phyloP scores from a whole-genome alignment of 2,797 vertebrate species.

The Bufotes viridis region DNA sequence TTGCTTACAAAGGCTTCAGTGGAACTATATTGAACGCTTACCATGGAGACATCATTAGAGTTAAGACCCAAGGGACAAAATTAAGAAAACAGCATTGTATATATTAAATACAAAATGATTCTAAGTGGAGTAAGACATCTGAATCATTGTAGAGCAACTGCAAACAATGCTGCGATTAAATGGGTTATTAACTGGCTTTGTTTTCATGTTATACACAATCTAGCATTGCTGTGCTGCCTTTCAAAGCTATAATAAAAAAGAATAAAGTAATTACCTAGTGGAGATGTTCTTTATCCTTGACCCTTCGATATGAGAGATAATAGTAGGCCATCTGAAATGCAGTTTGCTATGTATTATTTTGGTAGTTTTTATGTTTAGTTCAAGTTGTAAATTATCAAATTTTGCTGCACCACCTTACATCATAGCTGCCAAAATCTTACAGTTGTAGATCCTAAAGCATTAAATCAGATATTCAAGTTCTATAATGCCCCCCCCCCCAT shows the following conservation, averaged over 20 bases:
- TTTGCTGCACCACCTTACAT: too few species aligned
- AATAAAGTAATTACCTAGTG: background rate
- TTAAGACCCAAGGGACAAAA: constrained; percentile 13
- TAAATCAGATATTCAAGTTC: too few species aligned
- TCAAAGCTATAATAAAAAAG: background rate
- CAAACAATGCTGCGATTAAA: background rate
- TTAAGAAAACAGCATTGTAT: background rate
- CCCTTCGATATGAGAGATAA: background rate
- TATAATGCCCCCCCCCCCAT: too few species aligned
- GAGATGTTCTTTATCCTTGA: background rate
- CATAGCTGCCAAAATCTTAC: too few species aligned
- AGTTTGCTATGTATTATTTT: background rate
- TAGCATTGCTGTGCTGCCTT: background rate
- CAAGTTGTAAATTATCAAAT: too few species aligned
- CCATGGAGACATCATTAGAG: background rate
- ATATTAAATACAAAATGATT: constrained; percentile 26
- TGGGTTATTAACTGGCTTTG: constrained; percentile 20
- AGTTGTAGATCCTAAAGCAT: too few species aligned
- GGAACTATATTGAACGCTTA: background rate
- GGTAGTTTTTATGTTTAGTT: background rate
- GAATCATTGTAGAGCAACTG: constrained; percentile 11
- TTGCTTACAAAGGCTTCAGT: background rate
- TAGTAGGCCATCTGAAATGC: background rate
- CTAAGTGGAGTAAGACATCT: background rate
- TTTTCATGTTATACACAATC: constrained; percentile 20